These are phyloP conservation scores for Drosophila borborema DNA, from an alignment of 2,888 invertebrate species.

Conservation along the genomic window DNA sequence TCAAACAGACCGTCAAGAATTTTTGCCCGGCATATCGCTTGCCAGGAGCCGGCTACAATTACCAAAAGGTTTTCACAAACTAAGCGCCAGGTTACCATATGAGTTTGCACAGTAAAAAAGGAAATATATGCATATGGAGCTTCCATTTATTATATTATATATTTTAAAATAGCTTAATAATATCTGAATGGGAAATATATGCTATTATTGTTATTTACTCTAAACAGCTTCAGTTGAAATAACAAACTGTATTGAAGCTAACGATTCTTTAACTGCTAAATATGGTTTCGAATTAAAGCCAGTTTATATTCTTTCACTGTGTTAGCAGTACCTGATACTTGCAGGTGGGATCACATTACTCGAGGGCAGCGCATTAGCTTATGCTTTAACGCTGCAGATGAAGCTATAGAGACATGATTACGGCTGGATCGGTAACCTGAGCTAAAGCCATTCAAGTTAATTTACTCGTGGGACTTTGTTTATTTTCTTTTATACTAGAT, in stretches of 20 bases:
- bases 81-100: constrained; percentile 10
- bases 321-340: background rate
- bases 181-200: background rate
- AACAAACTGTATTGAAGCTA: background rate
- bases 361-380: constrained; percentile 19
- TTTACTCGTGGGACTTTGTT: constrained; percentile 71
- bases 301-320: background rate
- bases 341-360: constrained; percentile 27
- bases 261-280: background rate
- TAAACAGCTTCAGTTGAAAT: background rate
- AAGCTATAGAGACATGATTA: constrained; percentile 31
- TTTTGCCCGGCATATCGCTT: constrained; percentile 20
- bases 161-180: background rate
- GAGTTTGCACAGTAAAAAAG: background rate
- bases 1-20: constrained; percentile 51
- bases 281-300: background rate
- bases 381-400: constrained; percentile 25
- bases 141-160: background rate
- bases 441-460: constrained; percentile 66
- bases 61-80: constrained; percentile 30
- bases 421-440: constrained; percentile 34
- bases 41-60: constrained; percentile 51
- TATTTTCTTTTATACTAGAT: constrained; percentile 15
- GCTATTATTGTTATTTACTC: background rate
- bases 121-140: too few species aligned